A percentile compares a stretch with the other conserved stretches of the same genome.
Evolutionary conservation across 2,797 vertebrate genomes (phyloP).

Genomic region (Rhabdophis nuchalis): DNA sequence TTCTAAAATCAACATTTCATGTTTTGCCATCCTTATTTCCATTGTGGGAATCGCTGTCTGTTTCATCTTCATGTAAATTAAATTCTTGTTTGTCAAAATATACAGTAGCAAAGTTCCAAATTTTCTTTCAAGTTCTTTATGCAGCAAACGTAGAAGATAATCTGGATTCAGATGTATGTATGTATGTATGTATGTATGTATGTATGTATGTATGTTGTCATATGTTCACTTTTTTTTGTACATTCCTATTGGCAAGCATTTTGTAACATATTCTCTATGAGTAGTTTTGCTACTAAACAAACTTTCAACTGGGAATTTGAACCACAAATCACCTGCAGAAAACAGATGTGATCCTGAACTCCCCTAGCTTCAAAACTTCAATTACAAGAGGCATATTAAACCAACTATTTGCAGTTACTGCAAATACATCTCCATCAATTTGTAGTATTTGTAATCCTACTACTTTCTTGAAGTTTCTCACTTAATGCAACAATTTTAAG

Average conservation of each 20-base stretch:
- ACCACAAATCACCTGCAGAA: not conserved
- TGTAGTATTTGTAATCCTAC: not conserved
- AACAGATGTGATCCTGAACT: not conserved
- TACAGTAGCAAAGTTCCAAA: not conserved
- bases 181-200: no score
- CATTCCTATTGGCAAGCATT: not conserved
- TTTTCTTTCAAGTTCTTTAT: no score
- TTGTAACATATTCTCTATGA: not conserved
- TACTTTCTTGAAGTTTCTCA: not conserved
- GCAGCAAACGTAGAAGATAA: no score
- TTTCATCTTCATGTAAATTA: not conserved
- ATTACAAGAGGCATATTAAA: not conserved
- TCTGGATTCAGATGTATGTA: no score
- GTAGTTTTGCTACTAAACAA: not conserved
- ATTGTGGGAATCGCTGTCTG: not conserved
- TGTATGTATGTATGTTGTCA: not conserved
- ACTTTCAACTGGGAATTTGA: not conserved
- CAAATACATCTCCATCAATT: not conserved
- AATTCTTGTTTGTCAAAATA: not conserved
- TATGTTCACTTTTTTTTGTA: not conserved
- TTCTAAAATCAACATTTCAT: not conserved
- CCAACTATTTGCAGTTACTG: not conserved
- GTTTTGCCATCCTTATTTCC: not conserved
- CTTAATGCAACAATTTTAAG: not conserved
- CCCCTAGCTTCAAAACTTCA: not conserved